Evolutionary conservation across 2,113 vertebrate genomes (phyloP).

Genomic region (Phalacrocorax pelagicus): DNA sequence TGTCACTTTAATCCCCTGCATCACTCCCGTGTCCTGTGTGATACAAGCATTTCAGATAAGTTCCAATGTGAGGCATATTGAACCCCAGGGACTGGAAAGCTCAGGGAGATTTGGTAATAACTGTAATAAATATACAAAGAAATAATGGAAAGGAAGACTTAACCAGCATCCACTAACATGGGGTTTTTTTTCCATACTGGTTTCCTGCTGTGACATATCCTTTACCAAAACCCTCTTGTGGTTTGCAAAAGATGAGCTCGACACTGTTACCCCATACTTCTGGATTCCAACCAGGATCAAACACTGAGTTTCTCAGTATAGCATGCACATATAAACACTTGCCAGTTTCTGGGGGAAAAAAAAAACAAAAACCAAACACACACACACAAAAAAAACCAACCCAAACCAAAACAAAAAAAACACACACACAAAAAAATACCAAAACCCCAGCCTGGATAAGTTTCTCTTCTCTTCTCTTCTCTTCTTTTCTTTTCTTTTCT

Average conservation of each 20-base stretch:
- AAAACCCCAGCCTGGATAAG: background rate
- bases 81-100: background rate
- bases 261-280: background rate
- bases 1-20: background rate
- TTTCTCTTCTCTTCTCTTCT: too few relatives aligned
- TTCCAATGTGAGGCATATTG: background rate
- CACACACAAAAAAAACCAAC: too few relatives aligned
- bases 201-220: background rate
- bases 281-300: background rate
- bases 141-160: background rate
- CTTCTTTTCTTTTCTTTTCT: too few relatives aligned
- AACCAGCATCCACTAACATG: rapidly evolving
- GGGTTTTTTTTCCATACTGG: background rate
- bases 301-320: background rate
- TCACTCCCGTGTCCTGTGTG: background rate
- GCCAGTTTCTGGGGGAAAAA: background rate
- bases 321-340: background rate
- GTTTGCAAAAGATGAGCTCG: background rate
- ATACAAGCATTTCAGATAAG: background rate
- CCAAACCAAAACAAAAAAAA: too few relatives aligned
- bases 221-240: background rate
- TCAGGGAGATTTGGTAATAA: background rate
- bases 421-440: too few relatives aligned
- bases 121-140: background rate
- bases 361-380: background rate